Percentiles rank a stretch among this genome's conserved stretches.
Evolutionary conservation across 2,797 vertebrate genomes (phyloP).

Genomic region (Vespertilio murinus): DNA sequence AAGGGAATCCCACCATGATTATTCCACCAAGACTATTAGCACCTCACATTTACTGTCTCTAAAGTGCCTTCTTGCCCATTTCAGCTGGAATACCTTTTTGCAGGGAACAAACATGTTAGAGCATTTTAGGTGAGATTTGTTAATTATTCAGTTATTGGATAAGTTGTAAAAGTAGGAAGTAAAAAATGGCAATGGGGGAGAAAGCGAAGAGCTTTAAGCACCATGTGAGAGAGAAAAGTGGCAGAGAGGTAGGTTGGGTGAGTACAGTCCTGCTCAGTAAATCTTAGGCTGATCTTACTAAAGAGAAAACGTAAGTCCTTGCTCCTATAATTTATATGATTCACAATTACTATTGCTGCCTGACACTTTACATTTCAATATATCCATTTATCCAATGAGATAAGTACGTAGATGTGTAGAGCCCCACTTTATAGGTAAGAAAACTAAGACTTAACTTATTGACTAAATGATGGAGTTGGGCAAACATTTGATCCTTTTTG

Average conservation of each 20-base stretch:
- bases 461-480: neutral
- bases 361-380: neutral
- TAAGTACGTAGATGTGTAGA: neutral
- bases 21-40: neutral
- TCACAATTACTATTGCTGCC: neutral
- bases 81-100: neutral
- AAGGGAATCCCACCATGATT: no score
- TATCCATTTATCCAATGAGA: neutral
- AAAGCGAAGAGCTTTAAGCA: neutral
- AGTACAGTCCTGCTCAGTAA: neutral
- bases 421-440: neutral
- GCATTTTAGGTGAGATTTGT: neutral
- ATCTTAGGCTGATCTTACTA: neutral
- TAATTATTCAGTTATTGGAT: neutral
- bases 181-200: neutral
- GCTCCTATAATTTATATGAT: neutral
- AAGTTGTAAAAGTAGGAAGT: neutral
- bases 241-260: no score
- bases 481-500: neutral
- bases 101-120: neutral
- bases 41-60: neutral
- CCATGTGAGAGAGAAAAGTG: fast-evolving
- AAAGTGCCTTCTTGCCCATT: neutral
- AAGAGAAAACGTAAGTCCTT: neutral
- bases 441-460: neutral